A percentile compares a stretch with the other conserved stretches of the same genome.
Evolutionary conservation across 2,888 invertebrate genomes (phyloP).

Genomic region (Hypselothyrea guttata): DNA sequence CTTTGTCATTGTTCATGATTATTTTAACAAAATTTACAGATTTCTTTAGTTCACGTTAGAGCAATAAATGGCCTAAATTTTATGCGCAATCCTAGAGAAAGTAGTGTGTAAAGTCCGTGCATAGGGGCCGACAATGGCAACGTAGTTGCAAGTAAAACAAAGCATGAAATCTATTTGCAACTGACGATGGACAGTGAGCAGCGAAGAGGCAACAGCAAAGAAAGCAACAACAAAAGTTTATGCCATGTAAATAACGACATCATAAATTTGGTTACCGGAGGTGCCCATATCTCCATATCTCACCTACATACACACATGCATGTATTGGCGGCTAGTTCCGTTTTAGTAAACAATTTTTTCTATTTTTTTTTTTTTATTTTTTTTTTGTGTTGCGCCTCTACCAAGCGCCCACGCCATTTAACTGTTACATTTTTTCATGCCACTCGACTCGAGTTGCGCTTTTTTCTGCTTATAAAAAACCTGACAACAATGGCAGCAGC

Average conservation of each 20-base stretch:
- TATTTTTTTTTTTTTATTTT: not conserved
- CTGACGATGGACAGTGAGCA: slow-evolving; percentile 33
- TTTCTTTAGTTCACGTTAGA: no score
- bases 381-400: slow-evolving; percentile 34
- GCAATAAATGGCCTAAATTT: no score
- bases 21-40: no score
- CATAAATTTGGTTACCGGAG: slow-evolving; percentile 70
- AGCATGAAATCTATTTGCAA: slow-evolving; percentile 73
- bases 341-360: slow-evolving; percentile 57
- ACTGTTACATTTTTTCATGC: slow-evolving; percentile 65
- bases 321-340: slow-evolving; percentile 58
- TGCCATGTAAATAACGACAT: slow-evolving; percentile 77
- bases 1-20: no score
- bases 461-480: slow-evolving; percentile 58
- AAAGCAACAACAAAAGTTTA: slow-evolving; percentile 61
- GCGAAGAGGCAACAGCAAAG: not conserved
- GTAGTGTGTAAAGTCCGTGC: slow-evolving; percentile 3
- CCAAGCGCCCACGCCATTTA: slow-evolving; percentile 41
- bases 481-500: slow-evolving; percentile 56
- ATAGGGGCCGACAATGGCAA: slow-evolving; percentile 17
- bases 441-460: slow-evolving; percentile 27
- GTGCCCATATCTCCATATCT: slow-evolving; percentile 51
- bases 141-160: slow-evolving; percentile 60
- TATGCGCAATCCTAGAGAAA: no score
- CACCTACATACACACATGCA: slow-evolving; percentile 22